These are phyloP conservation scores for Pachycephala philippinensis DNA, from an alignment of 2,113 vertebrate species.

Conservation along the genomic window DNA sequence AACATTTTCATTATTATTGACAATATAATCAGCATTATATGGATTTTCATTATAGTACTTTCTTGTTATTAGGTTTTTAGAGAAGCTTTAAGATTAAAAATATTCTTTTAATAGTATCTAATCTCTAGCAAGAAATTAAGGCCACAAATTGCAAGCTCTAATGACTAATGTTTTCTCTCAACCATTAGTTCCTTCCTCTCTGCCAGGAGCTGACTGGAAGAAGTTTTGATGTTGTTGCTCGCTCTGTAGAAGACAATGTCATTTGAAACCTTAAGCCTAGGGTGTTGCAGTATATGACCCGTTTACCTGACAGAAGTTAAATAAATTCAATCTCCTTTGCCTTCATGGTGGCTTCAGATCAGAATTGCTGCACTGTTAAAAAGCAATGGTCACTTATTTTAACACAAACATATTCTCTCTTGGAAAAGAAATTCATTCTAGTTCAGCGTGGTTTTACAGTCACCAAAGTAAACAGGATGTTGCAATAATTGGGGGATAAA, in stretches of 20 bases:
- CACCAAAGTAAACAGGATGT: not conserved
- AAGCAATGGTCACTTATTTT: not conserved
- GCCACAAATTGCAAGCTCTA: not conserved
- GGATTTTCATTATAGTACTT: constrained; percentile 38
- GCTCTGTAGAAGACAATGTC: not conserved
- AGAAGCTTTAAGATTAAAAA: not conserved
- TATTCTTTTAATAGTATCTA: not conserved
- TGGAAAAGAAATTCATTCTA: not conserved
- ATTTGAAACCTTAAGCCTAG: not conserved
- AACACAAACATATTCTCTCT: not conserved
- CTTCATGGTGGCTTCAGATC: not conserved
- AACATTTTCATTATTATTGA: constrained; percentile 34
- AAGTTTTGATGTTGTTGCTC: not conserved
- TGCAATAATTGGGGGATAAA: not conserved
- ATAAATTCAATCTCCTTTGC: not conserved
- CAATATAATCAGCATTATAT: not conserved
- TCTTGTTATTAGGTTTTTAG: not conserved
- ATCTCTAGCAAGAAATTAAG: constrained; percentile 7
- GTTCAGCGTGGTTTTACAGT: not conserved
- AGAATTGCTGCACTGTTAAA: not conserved
- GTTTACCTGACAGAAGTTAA: not conserved
- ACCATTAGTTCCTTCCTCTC: not conserved
- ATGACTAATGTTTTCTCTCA: not conserved
- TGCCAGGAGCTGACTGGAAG: not conserved
- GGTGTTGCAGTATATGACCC: not conserved